These are phyloP conservation scores for Tribolium castaneum DNA, from an alignment of 1,140 invertebrate genomes.

Conservation along the genomic window DNA sequence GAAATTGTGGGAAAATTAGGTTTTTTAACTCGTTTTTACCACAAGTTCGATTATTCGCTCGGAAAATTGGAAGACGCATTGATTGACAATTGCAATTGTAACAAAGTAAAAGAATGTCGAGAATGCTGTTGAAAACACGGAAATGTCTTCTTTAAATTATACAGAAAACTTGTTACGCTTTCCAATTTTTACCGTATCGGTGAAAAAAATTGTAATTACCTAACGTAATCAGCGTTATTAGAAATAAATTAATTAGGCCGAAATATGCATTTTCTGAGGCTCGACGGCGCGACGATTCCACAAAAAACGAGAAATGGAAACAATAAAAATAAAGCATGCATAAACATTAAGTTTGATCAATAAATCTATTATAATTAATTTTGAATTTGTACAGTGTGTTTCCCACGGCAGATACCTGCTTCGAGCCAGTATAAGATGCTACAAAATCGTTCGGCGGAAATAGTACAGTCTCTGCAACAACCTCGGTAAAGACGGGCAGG, in stretches of 20 bases:
- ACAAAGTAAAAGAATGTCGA: conserved; percentile 38
- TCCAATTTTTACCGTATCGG: conserved; percentile 55
- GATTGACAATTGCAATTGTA: conserved; percentile 30
- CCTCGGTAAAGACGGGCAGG: not conserved
- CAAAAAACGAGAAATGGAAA: conserved; percentile 1
- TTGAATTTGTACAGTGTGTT: conserved; percentile 58
- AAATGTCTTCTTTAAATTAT: conserved; percentile 58
- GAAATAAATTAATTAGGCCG: conserved; percentile 38
- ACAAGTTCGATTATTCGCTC: conserved; percentile 45
- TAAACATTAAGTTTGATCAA: conserved; percentile 54
- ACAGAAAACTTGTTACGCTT: conserved; percentile 57
- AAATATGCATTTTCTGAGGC: conserved; percentile 8
- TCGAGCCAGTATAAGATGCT: conserved; percentile 60
- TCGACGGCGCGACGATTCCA: not conserved
- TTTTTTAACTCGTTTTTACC: conserved; percentile 48
- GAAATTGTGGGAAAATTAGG: conserved; percentile 58
- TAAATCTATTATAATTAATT: conserved; percentile 62
- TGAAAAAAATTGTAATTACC: conserved; percentile 47
- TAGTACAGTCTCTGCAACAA: conserved; percentile 57
- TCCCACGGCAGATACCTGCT: conserved; percentile 59
- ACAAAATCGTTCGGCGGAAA: conserved; percentile 61
- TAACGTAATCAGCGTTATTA: conserved; percentile 18
- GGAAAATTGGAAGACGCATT: conserved; percentile 44
- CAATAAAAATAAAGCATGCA: conserved; percentile 34
- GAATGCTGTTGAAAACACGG: conserved; percentile 56